A percentile compares a stretch with the other conserved stretches of the same genome.
Conservation (phyloP, 2,888 invertebrate species). For the Rhaphigaster nebulosa region DNA sequence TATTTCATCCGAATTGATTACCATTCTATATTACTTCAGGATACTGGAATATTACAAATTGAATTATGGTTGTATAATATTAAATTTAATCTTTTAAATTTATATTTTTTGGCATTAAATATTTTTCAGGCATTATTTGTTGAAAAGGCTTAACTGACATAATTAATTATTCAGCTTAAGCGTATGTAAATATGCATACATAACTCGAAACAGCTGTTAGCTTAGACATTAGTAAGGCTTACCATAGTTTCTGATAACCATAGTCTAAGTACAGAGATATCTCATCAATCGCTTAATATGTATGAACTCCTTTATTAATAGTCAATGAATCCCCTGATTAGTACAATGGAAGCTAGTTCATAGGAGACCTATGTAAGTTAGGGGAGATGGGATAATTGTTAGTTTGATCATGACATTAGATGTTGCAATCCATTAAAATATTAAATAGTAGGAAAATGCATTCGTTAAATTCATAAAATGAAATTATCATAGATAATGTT, state of each 20-base stretch:
- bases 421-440: background rate
- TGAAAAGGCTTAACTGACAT: no score
- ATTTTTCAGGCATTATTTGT: no score
- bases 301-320: constrained; percentile 36
- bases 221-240: background rate
- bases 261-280: constrained; percentile 14
- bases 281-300: constrained; percentile 31
- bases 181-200: background rate
- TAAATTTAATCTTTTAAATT: no score
- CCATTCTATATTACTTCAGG: no score
- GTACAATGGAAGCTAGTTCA: constrained; percentile 16
- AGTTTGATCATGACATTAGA: background rate
- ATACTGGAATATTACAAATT: no score
- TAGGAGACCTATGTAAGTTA: background rate
- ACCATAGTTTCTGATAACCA: constrained; percentile 38
- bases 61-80: no score
- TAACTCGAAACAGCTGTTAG: background rate
- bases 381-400: background rate
- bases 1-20: no score
- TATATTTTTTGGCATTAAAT: no score
- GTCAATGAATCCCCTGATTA: constrained; percentile 18
- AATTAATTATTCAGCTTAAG: background rate
- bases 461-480: no score
- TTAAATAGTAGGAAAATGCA: no score
- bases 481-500: no score